Conservation (phyloP, 2,888 invertebrate species). For the Eupithecia tripunctaria region DNA sequence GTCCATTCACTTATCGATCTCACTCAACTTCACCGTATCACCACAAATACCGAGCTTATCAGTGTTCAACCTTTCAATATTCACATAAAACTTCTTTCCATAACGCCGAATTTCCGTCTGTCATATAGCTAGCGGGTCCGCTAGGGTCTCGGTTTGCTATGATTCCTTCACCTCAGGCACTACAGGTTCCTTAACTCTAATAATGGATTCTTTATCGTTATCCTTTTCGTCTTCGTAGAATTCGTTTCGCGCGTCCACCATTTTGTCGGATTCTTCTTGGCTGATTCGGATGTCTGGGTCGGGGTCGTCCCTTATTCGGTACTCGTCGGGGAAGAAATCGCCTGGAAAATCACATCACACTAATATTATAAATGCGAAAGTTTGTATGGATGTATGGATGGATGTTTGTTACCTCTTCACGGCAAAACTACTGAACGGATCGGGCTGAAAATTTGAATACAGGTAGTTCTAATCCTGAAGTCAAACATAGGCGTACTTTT, state of each 20-base stretch:
- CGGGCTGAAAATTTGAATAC: no score
- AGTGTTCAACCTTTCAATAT: slow-evolving; percentile 31
- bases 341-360: slow-evolving; percentile 70
- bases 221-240: slow-evolving; percentile 96
- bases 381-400: no score
- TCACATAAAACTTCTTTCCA: slow-evolving; percentile 51
- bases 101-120: slow-evolving; percentile 54
- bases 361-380: no score
- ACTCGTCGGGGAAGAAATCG: slow-evolving; percentile 90
- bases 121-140: slow-evolving; percentile 69
- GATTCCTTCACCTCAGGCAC: slow-evolving; percentile 71
- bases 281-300: slow-evolving; percentile 93
- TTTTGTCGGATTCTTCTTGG: slow-evolving; percentile 91
- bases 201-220: slow-evolving; percentile 85
- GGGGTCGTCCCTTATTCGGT: slow-evolving; percentile 89
- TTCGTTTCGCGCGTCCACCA: slow-evolving; percentile 93
- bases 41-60: slow-evolving; percentile 10
- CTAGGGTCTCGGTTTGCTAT: slow-evolving; percentile 69
- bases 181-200: slow-evolving; percentile 45
- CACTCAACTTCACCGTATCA: slow-evolving; percentile 20
- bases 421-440: no score
- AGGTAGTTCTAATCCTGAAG: no score
- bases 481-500: no score
- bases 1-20: slow-evolving; percentile 13
- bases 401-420: no score